Evolutionary conservation across 2,113 vertebrate species (phyloP).

Genomic region (Saiga tatarica): DNA sequence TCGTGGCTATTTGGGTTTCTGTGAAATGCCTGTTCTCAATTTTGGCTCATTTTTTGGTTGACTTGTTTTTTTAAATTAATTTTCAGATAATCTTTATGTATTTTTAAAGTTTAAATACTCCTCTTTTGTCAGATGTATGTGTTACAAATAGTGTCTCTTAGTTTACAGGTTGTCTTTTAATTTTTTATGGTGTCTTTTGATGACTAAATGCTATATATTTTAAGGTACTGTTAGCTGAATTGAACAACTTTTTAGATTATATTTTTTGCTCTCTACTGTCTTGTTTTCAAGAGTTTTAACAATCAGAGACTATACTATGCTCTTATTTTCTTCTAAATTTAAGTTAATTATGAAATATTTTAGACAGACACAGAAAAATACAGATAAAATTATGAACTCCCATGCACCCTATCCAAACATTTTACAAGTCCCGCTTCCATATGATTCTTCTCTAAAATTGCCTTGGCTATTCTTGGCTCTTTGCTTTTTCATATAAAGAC

Average conservation of each 20-base stretch:
- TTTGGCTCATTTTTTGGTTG: background rate
- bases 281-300: background rate
- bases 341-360: background rate
- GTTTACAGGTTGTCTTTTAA: background rate
- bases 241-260: background rate
- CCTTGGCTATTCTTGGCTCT: background rate
- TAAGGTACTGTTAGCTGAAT: background rate
- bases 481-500: background rate
- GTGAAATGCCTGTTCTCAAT: background rate
- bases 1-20: background rate
- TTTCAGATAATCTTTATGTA: background rate
- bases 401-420: background rate
- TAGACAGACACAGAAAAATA: background rate
- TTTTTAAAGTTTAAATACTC: constrained; percentile 10
- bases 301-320: background rate
- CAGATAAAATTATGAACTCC: background rate
- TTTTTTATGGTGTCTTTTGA: background rate
- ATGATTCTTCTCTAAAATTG: background rate
- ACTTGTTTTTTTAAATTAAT: background rate
- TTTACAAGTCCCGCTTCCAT: background rate
- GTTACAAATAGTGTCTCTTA: background rate
- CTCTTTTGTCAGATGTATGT: background rate
- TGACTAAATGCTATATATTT: background rate
- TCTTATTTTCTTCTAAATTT: constrained; percentile 21
- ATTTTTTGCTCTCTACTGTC: background rate